Evolutionary conservation across 2,888 invertebrate species (phyloP).

Genomic region (Halictus ligatus): DNA sequence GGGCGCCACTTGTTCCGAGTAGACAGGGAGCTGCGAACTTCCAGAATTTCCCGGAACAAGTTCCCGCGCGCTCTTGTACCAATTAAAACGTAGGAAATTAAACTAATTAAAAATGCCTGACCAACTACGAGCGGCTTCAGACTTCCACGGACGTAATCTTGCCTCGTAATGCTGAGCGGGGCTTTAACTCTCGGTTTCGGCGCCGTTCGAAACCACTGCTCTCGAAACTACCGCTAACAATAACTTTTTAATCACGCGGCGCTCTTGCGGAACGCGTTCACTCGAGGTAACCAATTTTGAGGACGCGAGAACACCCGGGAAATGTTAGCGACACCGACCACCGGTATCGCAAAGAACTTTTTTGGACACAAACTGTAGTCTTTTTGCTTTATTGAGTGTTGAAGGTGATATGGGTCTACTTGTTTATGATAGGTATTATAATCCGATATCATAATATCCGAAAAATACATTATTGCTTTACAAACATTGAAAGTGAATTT

Average conservation of each 20-base stretch:
- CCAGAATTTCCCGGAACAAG: conserved; percentile 43
- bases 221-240: conserved; percentile 5
- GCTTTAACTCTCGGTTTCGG: conserved; percentile 30
- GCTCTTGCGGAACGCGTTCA: not conserved
- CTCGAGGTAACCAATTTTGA: not conserved
- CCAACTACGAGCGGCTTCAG: conserved; percentile 42
- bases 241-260: not conserved
- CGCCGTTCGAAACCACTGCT: not conserved
- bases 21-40: conserved; percentile 51
- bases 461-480: too few species aligned
- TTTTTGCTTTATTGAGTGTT: not conserved
- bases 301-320: not conserved
- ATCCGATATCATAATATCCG: too few species aligned
- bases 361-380: not conserved
- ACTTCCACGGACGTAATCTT: conserved; percentile 33
- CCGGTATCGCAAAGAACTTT: not conserved
- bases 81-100: conserved; percentile 56
- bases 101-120: conserved; percentile 57
- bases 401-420: too few species aligned
- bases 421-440: too few species aligned
- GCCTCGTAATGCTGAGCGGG: conserved; percentile 3
- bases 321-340: not conserved
- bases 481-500: too few species aligned
- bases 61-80: conserved; percentile 43
- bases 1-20: conserved; percentile 29